Percentiles rank a stretch among this genome's conserved stretches.
phyloP scores from a whole-genome alignment of 2,888 invertebrate genomes.

The Dasysyrphus tricinctus region DNA sequence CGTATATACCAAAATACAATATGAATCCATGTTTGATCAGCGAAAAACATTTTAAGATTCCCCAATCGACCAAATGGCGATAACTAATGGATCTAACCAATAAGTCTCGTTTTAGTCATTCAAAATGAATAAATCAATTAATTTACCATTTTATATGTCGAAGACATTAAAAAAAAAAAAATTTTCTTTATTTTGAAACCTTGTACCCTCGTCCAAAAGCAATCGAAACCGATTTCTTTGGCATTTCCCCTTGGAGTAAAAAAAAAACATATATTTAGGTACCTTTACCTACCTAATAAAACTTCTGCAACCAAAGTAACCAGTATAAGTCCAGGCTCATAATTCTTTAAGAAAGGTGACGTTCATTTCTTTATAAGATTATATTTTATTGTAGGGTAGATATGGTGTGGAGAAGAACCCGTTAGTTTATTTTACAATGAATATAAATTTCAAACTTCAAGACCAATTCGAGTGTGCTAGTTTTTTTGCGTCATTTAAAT shows the following conservation, averaged over 20 bases:
- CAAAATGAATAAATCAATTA: conserved; percentile 73
- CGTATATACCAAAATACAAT: not conserved
- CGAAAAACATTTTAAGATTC: conserved; percentile 59
- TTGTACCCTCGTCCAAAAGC: conserved; percentile 65
- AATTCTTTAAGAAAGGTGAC: conserved; percentile 29
- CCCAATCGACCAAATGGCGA: conserved; percentile 51
- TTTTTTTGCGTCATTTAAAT: not conserved
- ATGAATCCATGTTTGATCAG: conserved; percentile 57
- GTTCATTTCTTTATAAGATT: conserved; percentile 35
- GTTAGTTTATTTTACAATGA: not conserved
- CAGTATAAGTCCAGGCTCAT: conserved; percentile 42
- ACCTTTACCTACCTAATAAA: not conserved
- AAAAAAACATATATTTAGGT: not conserved
- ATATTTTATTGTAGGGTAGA: conserved; percentile 5
- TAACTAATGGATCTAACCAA: conserved; percentile 74
- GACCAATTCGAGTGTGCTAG: not conserved
- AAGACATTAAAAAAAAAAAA: too few relatives aligned
- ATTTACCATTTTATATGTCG: conserved; percentile 54
- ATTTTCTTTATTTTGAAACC: conserved; percentile 34
- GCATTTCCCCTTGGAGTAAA: conserved; percentile 61
- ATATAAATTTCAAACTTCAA: conserved; percentile 9
- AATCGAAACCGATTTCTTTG: conserved; percentile 59
- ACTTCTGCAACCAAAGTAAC: conserved; percentile 47
- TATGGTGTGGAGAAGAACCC: not conserved
- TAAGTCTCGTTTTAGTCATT: conserved; percentile 73